These are phyloP conservation scores for Tupiocoris notatus DNA, from an alignment of 2,888 invertebrate species.

Conservation along the genomic window DNA sequence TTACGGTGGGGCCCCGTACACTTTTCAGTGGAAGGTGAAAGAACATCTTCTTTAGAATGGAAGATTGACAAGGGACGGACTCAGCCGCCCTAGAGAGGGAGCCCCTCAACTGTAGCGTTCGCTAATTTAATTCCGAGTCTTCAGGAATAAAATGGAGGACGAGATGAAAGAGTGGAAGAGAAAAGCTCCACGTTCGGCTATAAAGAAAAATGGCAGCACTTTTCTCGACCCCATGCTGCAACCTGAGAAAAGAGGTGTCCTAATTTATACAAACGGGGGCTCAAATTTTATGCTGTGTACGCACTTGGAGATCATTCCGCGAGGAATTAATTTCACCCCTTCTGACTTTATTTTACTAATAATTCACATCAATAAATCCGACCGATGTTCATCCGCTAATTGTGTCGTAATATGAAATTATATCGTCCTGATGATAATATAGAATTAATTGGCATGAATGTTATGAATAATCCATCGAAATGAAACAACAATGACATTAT, in stretches of 20 bases:
- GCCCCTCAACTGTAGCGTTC: neutral
- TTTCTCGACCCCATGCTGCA: neutral
- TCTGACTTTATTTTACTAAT: neutral
- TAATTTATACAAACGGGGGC: constrained; percentile 5
- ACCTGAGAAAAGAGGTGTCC: neutral
- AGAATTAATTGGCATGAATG: too few relatives aligned
- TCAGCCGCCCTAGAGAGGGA: neutral
- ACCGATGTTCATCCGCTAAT: too few relatives aligned
- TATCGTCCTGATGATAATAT: too few relatives aligned
- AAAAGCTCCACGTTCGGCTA: neutral
- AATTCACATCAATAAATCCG: neutral
- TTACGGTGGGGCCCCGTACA: too few relatives aligned
- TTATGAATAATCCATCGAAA: too few relatives aligned
- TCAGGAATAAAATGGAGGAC: neutral
- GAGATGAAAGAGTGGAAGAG: neutral
- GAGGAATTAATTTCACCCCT: constrained; percentile 11
- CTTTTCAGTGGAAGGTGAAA: too few relatives aligned
- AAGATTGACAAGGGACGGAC: neutral
- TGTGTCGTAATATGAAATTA: too few relatives aligned
- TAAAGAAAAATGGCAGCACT: constrained; percentile 7
- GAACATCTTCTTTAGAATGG: neutral
- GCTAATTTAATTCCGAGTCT: constrained; percentile 5
- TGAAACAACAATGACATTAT: too few relatives aligned
- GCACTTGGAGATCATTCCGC: neutral
- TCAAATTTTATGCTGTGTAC: constrained; percentile 1